Percentiles rank a stretch among this genome's conserved stretches.
phyloP scores from a whole-genome alignment of 2,113 vertebrate species.

The Rhagologus leucostigma region DNA sequence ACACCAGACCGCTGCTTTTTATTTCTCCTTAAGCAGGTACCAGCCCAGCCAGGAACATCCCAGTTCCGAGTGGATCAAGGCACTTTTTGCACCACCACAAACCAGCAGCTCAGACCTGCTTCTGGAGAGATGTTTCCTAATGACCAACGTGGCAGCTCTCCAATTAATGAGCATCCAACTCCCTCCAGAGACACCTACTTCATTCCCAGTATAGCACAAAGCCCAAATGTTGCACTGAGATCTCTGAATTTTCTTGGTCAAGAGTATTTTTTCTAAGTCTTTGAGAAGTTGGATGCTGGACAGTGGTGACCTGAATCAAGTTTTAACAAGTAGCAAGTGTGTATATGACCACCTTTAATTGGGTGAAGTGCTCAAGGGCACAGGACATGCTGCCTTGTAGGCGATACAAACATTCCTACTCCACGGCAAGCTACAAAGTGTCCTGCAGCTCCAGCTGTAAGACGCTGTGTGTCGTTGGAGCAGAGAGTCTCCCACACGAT shows the following conservation, averaged over 20 bases:
- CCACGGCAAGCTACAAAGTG: neutral
- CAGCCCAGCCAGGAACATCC: neutral
- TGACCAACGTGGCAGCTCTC: accelerated
- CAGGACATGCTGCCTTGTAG: neutral
- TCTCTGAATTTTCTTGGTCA: neutral
- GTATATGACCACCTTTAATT: neutral
- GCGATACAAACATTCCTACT: neutral
- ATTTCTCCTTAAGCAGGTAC: neutral
- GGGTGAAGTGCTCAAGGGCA: neutral
- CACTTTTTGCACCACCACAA: neutral
- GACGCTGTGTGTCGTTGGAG: neutral
- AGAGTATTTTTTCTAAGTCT: neutral
- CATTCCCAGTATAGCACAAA: neutral
- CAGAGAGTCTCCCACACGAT: neutral
- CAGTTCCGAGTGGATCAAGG: neutral
- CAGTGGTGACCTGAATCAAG: neutral
- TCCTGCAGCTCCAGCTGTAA: neutral
- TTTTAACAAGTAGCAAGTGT: neutral
- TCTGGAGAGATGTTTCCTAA: neutral
- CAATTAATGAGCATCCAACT: neutral
- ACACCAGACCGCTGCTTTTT: neutral
- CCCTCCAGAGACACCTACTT: neutral
- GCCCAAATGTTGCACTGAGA: neutral
- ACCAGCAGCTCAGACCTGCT: neutral
- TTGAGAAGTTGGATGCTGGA: neutral